A percentile compares a stretch with the other conserved stretches of the same genome.
These are phyloP conservation scores for Eurystomus gularis DNA, from an alignment of 2,113 vertebrate species.

Conservation along the genomic window DNA sequence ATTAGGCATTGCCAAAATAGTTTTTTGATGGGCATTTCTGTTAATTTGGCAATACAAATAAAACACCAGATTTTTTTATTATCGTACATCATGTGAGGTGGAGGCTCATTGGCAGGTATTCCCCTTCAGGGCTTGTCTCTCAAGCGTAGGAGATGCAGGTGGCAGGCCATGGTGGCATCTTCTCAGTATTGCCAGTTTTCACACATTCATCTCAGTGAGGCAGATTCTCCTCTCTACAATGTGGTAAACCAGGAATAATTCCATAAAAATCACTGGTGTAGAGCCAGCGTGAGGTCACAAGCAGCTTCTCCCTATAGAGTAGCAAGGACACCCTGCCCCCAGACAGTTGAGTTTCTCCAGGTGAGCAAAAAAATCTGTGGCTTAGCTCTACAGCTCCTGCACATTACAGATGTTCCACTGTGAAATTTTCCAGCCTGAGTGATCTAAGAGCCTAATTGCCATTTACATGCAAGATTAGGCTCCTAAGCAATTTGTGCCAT, in stretches of 20 bases:
- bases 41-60: slow-evolving; percentile 10
- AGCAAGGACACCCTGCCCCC: neutral
- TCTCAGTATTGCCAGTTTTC: neutral
- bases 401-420: neutral
- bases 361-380: neutral
- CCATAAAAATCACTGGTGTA: neutral
- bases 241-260: neutral
- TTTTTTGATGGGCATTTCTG: slow-evolving; percentile 10
- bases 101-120: neutral
- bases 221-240: neutral
- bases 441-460: neutral
- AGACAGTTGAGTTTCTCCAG: neutral
- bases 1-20: slow-evolving; percentile 14
- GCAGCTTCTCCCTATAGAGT: neutral
- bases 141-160: neutral
- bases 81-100: fast-evolving
- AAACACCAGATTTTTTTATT: neutral
- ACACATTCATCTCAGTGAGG: neutral
- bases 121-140: neutral
- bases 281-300: neutral
- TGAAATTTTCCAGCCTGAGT: neutral
- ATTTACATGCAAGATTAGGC: neutral
- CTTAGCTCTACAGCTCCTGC: neutral
- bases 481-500: neutral
- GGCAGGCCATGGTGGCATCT: neutral